These are phyloP conservation scores for Chelonia mydas DNA, from an alignment of 2,797 vertebrate species.

Conservation along the genomic window DNA sequence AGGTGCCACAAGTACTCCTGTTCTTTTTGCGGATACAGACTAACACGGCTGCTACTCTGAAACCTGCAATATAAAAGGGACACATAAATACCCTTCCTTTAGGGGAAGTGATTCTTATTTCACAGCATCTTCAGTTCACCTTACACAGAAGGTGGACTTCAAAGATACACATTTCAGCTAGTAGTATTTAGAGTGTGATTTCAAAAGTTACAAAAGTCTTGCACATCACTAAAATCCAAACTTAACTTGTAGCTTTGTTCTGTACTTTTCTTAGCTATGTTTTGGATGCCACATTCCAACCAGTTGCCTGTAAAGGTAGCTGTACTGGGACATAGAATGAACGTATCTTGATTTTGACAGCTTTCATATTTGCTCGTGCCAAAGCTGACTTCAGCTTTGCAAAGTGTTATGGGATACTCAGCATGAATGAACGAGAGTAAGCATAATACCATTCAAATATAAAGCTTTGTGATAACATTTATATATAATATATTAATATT, in stretches of 20 bases:
- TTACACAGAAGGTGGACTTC: neutral
- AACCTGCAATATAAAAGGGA: neutral
- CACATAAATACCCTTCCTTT: neutral
- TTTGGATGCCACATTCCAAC: neutral
- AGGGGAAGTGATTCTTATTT: neutral
- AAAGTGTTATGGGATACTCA: neutral
- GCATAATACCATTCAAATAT: neutral
- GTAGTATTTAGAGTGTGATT: neutral
- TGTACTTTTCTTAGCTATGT: neutral
- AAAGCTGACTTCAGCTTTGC: neutral
- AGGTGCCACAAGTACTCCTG: no score
- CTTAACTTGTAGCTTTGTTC: neutral
- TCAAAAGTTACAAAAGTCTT: neutral
- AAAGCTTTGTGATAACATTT: neutral
- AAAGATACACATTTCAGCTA: neutral
- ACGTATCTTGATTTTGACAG: neutral
- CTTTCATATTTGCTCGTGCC: neutral
- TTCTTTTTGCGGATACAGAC: no score
- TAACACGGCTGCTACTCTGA: no score
- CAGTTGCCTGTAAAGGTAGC: neutral
- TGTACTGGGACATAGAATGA: neutral
- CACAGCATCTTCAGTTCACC: neutral
- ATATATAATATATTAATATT: no score
- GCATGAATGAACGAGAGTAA: neutral
- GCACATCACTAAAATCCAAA: neutral